phyloP scores from a whole-genome alignment of 2,113 vertebrate genomes.

The Nerophis lumbriciformis region DNA sequence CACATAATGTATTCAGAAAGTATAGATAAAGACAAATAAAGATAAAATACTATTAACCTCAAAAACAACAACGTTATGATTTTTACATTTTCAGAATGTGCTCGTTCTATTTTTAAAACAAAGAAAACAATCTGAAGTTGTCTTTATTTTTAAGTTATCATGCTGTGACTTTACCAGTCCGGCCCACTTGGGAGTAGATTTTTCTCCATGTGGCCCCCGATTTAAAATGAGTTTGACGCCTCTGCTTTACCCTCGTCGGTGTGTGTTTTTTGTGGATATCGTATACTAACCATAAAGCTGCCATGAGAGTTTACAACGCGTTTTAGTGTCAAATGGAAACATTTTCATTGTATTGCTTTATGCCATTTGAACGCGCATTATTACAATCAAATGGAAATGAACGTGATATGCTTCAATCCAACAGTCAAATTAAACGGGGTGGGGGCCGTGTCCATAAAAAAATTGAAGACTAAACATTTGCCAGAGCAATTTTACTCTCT shows the following conservation, averaged over 20 bases:
- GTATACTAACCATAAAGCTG: neutral
- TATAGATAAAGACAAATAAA: too few species aligned
- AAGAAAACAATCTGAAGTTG: too few species aligned
- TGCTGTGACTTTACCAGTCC: too few species aligned
- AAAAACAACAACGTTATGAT: too few species aligned
- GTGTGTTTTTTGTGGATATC: neutral
- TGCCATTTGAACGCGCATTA: slow-evolving; percentile 5
- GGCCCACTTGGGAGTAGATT: too few species aligned
- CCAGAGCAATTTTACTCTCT: slow-evolving; percentile 35
- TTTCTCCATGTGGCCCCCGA: too few species aligned
- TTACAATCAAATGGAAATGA: slow-evolving; percentile 14
- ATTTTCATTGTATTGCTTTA: neutral
- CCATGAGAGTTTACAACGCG: neutral
- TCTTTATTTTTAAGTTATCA: too few species aligned
- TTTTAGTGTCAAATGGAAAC: neutral
- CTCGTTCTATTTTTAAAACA: too few species aligned
- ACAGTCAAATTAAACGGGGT: slow-evolving; percentile 23
- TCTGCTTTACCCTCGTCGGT: slow-evolving; percentile 1
- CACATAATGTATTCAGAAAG: too few species aligned
- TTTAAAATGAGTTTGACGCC: too few species aligned
- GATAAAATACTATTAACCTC: too few species aligned
- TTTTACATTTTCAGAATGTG: too few species aligned
- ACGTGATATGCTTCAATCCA: slow-evolving; percentile 14
- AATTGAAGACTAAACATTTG: slow-evolving; percentile 30
- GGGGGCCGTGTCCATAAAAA: slow-evolving; percentile 26